These are phyloP conservation scores for Carassius gibelio DNA, from an alignment of 2,113 vertebrate genomes.

Conservation along the genomic window DNA sequence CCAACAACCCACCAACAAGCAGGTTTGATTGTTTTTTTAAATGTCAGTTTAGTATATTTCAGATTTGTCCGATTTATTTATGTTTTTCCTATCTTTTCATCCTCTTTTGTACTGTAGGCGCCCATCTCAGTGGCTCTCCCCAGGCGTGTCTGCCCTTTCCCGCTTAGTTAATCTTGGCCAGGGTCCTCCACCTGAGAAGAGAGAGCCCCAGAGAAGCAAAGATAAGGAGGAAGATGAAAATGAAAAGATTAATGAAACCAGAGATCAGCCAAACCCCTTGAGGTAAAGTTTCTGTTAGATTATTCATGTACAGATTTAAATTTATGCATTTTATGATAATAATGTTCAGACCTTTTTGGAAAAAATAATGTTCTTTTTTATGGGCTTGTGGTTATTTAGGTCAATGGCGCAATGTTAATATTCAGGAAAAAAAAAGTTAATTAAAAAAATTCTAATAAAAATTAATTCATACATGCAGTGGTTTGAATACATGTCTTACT, in stretches of 20 bases:
- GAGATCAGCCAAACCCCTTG: slow-evolving; percentile 67
- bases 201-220: slow-evolving; percentile 48
- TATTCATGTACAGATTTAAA: not conserved
- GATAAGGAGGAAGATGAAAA: slow-evolving; percentile 53
- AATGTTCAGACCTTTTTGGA: not conserved
- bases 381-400: not conserved
- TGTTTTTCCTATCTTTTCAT: no score
- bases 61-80: not conserved
- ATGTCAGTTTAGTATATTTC: not conserved
- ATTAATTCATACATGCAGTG: no score
- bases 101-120: slow-evolving; percentile 69
- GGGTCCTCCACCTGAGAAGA: slow-evolving; percentile 58
- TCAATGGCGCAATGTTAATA: not conserved
- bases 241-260: slow-evolving; percentile 55
- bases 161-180: slow-evolving; percentile 68
- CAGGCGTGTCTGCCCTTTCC: slow-evolving; percentile 76
- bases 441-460: no score
- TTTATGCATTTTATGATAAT: not conserved
- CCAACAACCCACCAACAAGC: slow-evolving; percentile 60
- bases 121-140: slow-evolving; percentile 90
- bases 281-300: slow-evolving; percentile 64
- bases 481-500: no score
- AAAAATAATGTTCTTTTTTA: not conserved
- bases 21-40: slow-evolving; percentile 63
- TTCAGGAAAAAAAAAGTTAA: not conserved